Percentiles rank a stretch among this genome's conserved stretches.
These are phyloP conservation scores for Eupithecia pulchellata DNA, from an alignment of 2,888 invertebrate genomes.

Conservation along the genomic window DNA sequence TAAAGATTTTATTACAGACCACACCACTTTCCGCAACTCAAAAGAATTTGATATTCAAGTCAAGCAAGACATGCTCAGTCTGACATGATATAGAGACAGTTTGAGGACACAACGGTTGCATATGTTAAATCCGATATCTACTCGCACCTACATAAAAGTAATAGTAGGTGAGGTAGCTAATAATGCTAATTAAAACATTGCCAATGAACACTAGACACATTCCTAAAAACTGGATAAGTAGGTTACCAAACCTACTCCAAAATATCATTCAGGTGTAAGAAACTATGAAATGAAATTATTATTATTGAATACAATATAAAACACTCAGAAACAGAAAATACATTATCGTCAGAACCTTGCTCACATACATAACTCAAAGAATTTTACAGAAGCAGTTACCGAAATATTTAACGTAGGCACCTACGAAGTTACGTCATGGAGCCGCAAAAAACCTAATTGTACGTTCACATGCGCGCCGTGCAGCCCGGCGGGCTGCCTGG, in stretches of 20 bases:
- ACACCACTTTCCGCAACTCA: slow-evolving; percentile 40
- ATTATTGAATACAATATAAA: too few relatives aligned
- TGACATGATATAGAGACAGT: slow-evolving; percentile 47
- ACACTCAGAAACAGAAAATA: not conserved
- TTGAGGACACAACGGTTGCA: slow-evolving; percentile 51
- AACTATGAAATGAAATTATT: not conserved
- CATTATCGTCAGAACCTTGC: not conserved
- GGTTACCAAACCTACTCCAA: not conserved
- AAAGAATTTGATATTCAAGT: slow-evolving; percentile 52
- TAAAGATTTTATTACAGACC: slow-evolving; percentile 48
- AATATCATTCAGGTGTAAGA: not conserved
- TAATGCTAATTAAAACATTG: slow-evolving; percentile 16
- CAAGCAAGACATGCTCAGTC: slow-evolving; percentile 43
- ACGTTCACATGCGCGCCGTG: too few relatives aligned
- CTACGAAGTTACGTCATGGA: slow-evolving; percentile 19
- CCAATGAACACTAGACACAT: slow-evolving; percentile 1
- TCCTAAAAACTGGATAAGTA: not conserved
- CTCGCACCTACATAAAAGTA: not conserved
- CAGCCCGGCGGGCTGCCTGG: too few relatives aligned
- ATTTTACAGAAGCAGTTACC: not conserved
- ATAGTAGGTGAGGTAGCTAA: slow-evolving; percentile 8
- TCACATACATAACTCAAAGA: not conserved
- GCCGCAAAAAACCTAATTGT: slow-evolving; percentile 37
- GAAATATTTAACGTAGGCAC: not conserved
- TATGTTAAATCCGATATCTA: slow-evolving; percentile 30